Conservation (phyloP, 2,113 vertebrate genomes). For the Sinocyclocheilus rhinocerous region DNA sequence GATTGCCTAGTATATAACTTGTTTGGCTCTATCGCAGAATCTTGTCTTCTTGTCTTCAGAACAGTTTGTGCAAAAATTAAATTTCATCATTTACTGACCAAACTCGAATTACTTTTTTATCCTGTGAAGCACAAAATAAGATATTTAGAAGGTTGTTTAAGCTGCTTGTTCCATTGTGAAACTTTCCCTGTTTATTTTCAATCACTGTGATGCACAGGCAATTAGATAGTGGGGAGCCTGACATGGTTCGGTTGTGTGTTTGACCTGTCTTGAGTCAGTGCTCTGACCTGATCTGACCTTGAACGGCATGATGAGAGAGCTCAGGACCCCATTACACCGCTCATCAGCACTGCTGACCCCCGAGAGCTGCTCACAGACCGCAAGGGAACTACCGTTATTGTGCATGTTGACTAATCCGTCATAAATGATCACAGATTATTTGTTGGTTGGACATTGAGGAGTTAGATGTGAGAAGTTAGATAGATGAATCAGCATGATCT, state of each 20-base stretch:
- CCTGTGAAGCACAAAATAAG: not conserved
- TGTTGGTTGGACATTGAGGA: not conserved
- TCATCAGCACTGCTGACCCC: not conserved
- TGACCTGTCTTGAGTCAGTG: slow-evolving; percentile 7
- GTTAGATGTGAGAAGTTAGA: not conserved
- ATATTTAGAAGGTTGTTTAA: not conserved
- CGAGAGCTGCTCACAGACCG: not conserved
- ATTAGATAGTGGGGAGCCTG: slow-evolving; percentile 2
- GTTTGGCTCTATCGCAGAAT: too few species aligned
- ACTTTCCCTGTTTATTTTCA: too few species aligned
- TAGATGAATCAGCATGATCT: not conserved
- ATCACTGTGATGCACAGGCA: slow-evolving; percentile 16
- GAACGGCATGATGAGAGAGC: not conserved
- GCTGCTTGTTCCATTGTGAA: too few species aligned
- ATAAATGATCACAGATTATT: not conserved
- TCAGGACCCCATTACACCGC: slow-evolving; percentile 26
- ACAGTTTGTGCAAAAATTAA: too few species aligned
- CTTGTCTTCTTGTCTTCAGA: too few species aligned
- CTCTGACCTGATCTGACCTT: not conserved
- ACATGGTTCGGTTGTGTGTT: not conserved
- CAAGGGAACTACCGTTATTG: slow-evolving; percentile 45
- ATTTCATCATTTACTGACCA: too few species aligned
- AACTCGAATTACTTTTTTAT: too few species aligned
- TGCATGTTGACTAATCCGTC: not conserved
- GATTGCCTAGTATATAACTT: too few species aligned